Base-by-base conservation (phyloP, 2,113 vertebrate species). In the Scartelaos histophorus region DNA sequence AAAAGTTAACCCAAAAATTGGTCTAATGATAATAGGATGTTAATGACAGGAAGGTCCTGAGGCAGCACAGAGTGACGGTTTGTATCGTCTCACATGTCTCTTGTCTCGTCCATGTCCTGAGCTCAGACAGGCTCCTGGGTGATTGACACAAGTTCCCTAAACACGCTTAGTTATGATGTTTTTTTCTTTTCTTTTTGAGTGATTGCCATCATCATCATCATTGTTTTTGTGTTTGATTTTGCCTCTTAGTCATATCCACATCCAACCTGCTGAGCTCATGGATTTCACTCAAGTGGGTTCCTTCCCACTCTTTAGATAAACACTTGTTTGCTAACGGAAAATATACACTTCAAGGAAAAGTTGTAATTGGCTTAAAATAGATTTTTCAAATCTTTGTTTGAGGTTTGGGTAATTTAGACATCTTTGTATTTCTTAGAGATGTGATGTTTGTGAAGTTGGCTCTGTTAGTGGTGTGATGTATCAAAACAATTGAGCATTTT, bases 231-330 rank as follows among this genome's bases (percentile, higher is more conserved):
- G 66, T 70, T 80, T 73, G 17, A 74, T 45, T 67, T 38, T 60
- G 38, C 68, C 43, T 74, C 73, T 9, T 35, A 72, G 74, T 74
- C 71, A 72, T 54, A 79, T 38, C 75, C 22, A 24, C 46, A 67
- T 62, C 29, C 15, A 66, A 80, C 56, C 45, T 79, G 81, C 84
- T 85, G 82, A 86, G 74, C 34, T 67, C 67, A 74, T 46, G 21
- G 53, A 45, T 70, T 79, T 81, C 19, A 17, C 45, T 35, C 1
- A 29, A 54, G 29, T 57, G 46, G 35, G 70, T 82, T 66, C 61
- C 35, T 64, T 70, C 21, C 75, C 81, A 38, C 66, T 67, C 64
- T 13, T 49, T 66, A 66, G n/a, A 25, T 24, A 66, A 47, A 45
- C 13, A 66, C n/a, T 43, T 38, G 16, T 64, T 74, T 78, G 71